Evolutionary conservation across 2,888 invertebrate species (phyloP).

Genomic region (Papilio demoleus): DNA sequence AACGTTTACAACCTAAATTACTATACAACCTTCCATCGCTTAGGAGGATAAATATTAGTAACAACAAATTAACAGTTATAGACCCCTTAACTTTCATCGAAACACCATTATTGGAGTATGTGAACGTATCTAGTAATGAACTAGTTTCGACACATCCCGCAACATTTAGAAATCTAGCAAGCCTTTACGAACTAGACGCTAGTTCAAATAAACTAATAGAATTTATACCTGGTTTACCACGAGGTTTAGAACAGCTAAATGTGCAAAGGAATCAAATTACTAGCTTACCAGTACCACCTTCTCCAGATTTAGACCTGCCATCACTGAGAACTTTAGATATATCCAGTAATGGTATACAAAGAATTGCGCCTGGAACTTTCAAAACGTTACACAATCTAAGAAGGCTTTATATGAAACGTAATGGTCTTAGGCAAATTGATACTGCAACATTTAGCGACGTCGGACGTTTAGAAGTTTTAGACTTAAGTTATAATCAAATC

Average conservation of each 20-base stretch:
- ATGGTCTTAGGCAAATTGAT: conserved; percentile 88
- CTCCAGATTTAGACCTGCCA: conserved; percentile 88
- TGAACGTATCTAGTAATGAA: conserved; percentile 91
- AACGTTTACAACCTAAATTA: conserved; percentile 87
- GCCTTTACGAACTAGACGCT: conserved; percentile 91
- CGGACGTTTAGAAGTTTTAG: conserved; percentile 87
- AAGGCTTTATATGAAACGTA: conserved; percentile 88
- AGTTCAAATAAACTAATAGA: conserved; percentile 89
- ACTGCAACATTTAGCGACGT: conserved; percentile 88
- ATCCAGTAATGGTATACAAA: conserved; percentile 89
- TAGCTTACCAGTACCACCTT: conserved; percentile 85
- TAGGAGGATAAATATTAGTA: conserved; percentile 89
- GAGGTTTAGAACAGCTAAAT: conserved; percentile 89
- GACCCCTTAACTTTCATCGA: conserved; percentile 89
- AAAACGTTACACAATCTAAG: conserved; percentile 86
- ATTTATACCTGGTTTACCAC: conserved; percentile 90
- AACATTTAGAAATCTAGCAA: conserved; percentile 89
- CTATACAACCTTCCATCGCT: conserved; percentile 89
- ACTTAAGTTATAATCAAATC: conserved; percentile 89
- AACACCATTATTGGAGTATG: conserved; percentile 88
- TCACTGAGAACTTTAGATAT: conserved; percentile 89
- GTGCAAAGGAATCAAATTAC: conserved; percentile 88
- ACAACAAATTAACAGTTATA: conserved; percentile 87
- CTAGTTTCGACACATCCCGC: conserved; percentile 88
- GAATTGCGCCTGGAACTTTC: conserved; percentile 86